Base-by-base conservation (phyloP, 1,140 invertebrate species). In the Drusus annulatus region DNA sequence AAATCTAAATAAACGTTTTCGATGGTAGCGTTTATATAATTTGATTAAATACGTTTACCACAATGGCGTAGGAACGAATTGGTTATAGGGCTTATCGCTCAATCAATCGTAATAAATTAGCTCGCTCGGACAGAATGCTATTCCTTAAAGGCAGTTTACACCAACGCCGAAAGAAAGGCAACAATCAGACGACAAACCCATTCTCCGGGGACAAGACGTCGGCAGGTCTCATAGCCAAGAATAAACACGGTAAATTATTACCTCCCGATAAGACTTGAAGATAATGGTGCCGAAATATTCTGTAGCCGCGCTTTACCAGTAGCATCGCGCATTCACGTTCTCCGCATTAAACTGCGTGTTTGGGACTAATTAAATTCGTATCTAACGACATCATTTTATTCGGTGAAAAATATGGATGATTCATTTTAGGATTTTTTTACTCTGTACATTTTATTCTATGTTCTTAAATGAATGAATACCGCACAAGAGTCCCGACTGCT, bases 191-290 rank as follows among this genome's bases (percentile, higher is more conserved):
- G 62, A 65, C 21, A 65, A 60, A 45, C 36, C 36, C 36, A 45
- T 45, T 45, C 36, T 45, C 36, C n/a, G 65, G 65, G n/a, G 36
- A 50, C 31, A 28, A 52, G n/a, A 54, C 51, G 69, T 23, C 52
- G 23, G 50, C 25, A 25, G 21, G 50, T 16, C 45, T 71, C 45
- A 71, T 51, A 56, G 79, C 54, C 45, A 58, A 21, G 75, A 71
- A 83, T 83, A 83, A 83, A 79, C 76, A 80, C 25, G 52, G 63
- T 83, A 83, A 83, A 80, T 83, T 83, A 83, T 83, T 16, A 79
- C 77, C 76, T 80, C 80, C 54, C 65, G 81, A 83, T 83, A 83
- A 69, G 75, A 65, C 81, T 83, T 83, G 50, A 50, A 83, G 81
- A 83, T 83, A 78, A 77, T 65, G 71, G 28, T 10, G 75, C 81